A percentile compares a stretch with the other conserved stretches of the same genome.
These are phyloP conservation scores for Chiloscyllium punctatum DNA, from an alignment of 2,797 vertebrate genomes.

Conservation along the genomic window DNA sequence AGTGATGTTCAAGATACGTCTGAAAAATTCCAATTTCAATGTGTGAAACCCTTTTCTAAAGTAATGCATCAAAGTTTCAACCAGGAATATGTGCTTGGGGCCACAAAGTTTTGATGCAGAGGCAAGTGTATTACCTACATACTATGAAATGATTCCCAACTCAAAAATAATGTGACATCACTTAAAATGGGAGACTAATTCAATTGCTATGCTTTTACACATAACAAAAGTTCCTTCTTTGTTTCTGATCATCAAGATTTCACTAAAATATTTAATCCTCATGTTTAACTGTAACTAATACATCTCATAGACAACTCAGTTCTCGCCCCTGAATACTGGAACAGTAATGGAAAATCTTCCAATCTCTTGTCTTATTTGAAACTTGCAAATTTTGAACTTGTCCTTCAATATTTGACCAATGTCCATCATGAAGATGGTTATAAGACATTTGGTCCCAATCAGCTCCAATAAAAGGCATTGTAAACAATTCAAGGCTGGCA, in stretches of 20 bases:
- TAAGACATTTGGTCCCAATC: neutral
- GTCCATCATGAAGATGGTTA: neutral
- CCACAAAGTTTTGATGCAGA: neutral
- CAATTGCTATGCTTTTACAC: neutral
- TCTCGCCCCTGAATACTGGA: neutral
- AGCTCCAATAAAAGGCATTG: neutral
- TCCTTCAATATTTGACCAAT: constrained; percentile 5
- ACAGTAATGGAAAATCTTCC: neutral
- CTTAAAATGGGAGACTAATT: neutral
- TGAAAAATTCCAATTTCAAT: neutral
- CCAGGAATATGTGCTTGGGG: neutral
- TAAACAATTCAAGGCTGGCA: neutral
- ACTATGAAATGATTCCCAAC: neutral
- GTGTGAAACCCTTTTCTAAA: neutral
- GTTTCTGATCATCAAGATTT: neutral
- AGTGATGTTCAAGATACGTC: neutral
- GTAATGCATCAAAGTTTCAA: neutral
- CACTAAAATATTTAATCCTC: neutral
- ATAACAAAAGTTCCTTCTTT: neutral
- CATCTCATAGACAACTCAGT: neutral
- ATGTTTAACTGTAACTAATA: neutral
- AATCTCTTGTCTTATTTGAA: neutral
- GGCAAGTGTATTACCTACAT: neutral
- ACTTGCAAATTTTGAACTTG: neutral
- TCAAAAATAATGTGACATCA: neutral